Percentiles rank a stretch among this genome's conserved stretches.
These are phyloP conservation scores for Hapalemur alaotrensis DNA, from an alignment of 2,797 vertebrate genomes.

Conservation along the genomic window DNA sequence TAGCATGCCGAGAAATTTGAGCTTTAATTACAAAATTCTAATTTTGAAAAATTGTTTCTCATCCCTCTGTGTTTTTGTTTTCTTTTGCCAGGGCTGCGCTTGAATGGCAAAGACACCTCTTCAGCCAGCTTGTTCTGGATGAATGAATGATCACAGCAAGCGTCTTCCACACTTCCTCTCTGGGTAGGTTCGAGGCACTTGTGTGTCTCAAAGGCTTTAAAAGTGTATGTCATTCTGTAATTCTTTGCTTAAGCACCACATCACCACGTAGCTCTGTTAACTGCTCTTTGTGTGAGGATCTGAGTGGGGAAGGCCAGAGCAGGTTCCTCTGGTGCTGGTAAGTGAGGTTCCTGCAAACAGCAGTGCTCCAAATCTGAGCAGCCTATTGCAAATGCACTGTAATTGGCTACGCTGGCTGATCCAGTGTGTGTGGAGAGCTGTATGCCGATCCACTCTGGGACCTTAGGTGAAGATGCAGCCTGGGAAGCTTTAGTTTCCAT, in stretches of 20 bases:
- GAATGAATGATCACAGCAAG: neutral
- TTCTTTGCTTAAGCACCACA: neutral
- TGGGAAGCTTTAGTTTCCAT: conserved; percentile 8
- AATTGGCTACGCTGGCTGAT: neutral
- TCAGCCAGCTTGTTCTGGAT: neutral
- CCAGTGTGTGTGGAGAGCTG: conserved; percentile 23
- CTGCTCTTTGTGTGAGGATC: neutral
- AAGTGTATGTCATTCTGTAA: neutral
- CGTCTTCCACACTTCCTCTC: neutral
- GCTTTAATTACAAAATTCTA: neutral
- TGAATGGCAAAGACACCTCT: neutral
- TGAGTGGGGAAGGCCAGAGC: too few relatives aligned
- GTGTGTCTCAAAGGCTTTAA: neutral
- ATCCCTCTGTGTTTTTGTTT: neutral
- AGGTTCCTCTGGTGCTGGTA: neutral
- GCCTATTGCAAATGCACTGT: conserved; percentile 5
- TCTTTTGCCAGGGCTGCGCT: neutral
- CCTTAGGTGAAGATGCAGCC: neutral
- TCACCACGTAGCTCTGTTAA: neutral
- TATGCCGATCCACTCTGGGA: conserved; percentile 8
- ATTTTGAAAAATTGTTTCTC: neutral
- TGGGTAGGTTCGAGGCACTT: neutral
- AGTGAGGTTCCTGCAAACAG: neutral
- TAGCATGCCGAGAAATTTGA: neutral
- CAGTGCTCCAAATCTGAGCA: neutral